phyloP scores from a whole-genome alignment of 1,140 invertebrate species.

The Rhysida immarginata region DNA sequence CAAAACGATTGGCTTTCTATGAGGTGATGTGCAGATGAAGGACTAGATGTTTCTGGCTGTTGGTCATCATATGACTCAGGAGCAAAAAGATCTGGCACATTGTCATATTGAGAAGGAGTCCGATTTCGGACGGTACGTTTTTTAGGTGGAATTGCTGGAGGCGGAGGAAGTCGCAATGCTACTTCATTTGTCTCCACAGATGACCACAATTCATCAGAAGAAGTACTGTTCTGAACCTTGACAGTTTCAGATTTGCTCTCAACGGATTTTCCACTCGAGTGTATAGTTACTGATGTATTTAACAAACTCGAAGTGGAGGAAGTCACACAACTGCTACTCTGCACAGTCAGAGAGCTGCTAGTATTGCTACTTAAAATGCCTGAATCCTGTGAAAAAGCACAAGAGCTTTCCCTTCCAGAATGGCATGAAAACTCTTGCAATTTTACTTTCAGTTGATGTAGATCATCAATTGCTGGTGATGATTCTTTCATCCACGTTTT shows the following conservation, averaged over 20 bases:
- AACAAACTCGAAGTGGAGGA: not conserved
- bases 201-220: not conserved
- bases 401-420: not conserved
- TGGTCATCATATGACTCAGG: not conserved
- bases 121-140: slow-evolving; percentile 37
- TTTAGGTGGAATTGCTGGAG: slow-evolving; percentile 50
- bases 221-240: not conserved
- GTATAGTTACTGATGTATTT: not conserved
- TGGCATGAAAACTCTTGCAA: not conserved
- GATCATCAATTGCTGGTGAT: not conserved
- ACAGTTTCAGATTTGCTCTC: no score
- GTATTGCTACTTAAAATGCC: not conserved
- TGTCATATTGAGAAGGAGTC: slow-evolving; percentile 56
- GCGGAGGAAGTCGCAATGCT: slow-evolving; percentile 23
- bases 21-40: not conserved
- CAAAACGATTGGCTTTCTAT: not conserved
- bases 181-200: no score
- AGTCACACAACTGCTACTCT: not conserved
- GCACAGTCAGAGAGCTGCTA: not conserved
- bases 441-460: not conserved
- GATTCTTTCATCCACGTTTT: not conserved
- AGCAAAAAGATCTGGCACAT: slow-evolving; percentile 29
- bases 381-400: not conserved
- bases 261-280: not conserved
- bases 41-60: not conserved